phyloP scores from a whole-genome alignment of 2,888 invertebrate species.

The Chorisops tibialis region DNA sequence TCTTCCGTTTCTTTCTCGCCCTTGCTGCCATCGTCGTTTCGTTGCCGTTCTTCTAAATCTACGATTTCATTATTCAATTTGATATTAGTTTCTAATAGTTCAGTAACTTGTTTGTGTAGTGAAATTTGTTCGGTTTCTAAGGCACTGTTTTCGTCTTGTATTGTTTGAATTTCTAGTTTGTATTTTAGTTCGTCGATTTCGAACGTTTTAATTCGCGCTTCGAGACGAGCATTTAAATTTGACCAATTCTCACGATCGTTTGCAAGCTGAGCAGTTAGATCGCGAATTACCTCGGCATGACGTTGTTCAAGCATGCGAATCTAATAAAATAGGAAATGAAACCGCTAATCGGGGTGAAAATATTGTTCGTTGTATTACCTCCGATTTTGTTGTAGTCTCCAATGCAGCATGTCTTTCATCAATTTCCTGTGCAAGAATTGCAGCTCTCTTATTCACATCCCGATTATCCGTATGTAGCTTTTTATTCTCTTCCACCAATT shows the following conservation, averaged over 20 bases:
- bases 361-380: constrained; percentile 35
- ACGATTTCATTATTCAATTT: constrained; percentile 55
- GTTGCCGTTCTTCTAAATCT: constrained; percentile 53
- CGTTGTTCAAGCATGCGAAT: constrained; percentile 70
- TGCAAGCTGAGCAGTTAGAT: constrained; percentile 65
- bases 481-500: constrained; percentile 71
- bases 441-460: constrained; percentile 79
- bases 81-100: constrained; percentile 55
- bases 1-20: constrained; percentile 54
- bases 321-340: constrained; percentile 39
- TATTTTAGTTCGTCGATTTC: constrained; percentile 67
- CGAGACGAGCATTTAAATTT: constrained; percentile 59
- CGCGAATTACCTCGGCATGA: constrained; percentile 72
- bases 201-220: constrained; percentile 62
- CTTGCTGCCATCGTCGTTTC: constrained; percentile 48
- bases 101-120: constrained; percentile 61
- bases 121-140: constrained; percentile 63
- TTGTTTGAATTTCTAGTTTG: constrained; percentile 60
- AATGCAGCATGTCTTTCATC: constrained; percentile 84
- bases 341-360: neutral
- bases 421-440: constrained; percentile 81
- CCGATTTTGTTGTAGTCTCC: constrained; percentile 67
- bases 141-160: constrained; percentile 62
- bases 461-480: constrained; percentile 74
- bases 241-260: constrained; percentile 73